Evolutionary conservation across 2,113 vertebrate genomes (phyloP).

Genomic region (Callithrix jacchus): DNA sequence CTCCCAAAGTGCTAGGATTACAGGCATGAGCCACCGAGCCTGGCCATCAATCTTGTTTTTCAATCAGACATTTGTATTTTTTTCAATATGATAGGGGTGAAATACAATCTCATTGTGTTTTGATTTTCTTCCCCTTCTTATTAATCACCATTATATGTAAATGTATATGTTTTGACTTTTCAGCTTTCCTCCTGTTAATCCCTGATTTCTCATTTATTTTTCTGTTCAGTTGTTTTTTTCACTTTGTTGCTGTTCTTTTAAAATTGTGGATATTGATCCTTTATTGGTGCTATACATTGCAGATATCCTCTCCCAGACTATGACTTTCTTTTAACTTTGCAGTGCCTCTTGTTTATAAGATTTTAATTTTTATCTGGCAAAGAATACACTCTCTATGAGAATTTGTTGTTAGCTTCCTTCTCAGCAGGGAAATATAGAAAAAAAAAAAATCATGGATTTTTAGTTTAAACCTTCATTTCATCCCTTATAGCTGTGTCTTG

Average conservation of each 20-base stretch:
- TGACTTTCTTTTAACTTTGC: neutral
- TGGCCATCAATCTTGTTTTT: too few species aligned
- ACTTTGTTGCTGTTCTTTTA: neutral
- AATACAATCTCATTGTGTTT: neutral
- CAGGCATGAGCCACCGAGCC: too few species aligned
- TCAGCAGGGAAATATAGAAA: neutral
- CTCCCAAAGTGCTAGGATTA: too few species aligned
- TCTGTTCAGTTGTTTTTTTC: neutral
- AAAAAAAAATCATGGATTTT: neutral
- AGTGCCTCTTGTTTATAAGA: conserved; percentile 4
- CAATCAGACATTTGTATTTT: neutral
- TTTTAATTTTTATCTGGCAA: conserved; percentile 18
- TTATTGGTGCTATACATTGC: neutral
- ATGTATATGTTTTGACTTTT: neutral
- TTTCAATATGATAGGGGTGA: neutral
- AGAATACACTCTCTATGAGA: neutral
- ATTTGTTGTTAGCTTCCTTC: neutral
- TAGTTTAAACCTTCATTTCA: neutral
- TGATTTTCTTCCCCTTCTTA: neutral
- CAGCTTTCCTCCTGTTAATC: neutral
- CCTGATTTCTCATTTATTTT: neutral
- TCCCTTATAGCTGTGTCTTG: neutral
- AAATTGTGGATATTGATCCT: neutral
- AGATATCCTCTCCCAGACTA: neutral
- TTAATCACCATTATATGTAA: neutral